Evolutionary conservation across 1,140 invertebrate genomes (phyloP), one percentile per base, ranked within the genome.

Genomic region (Eueides isabella): DNA sequence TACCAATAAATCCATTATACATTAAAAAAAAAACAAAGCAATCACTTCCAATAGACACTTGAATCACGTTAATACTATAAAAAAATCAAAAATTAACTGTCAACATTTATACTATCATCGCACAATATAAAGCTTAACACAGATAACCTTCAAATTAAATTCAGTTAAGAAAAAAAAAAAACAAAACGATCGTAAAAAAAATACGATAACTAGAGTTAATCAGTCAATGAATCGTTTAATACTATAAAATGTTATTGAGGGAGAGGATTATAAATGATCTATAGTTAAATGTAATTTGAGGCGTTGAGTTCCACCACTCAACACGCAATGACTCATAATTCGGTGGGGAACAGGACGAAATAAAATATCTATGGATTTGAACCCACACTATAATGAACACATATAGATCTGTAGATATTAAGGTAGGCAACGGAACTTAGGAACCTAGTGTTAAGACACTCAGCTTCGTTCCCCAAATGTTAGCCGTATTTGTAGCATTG

Each of bases 151-250:
- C 48, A 55, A 23, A 26, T 55, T 26, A 26, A 55, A 23, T 23
- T 26, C 11, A 55, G 19, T 55, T 55, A 26, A 55, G 26, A 55
- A 55, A 19, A 55, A 55, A 55, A 26, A 26, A 55, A 55, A 55
- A 55, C 48, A 55, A 55, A 55, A 26, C 48, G 26, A 23, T 55
- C 48, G 5, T 55, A 55, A 55, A 55, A 44, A 44, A 55, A 55
- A 55, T 12, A 2, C 12, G 48, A 55, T 55, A 55, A 55, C 48
- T 55, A 19, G 7, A 23, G 19, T 55, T 55, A 55, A 55, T 55
- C 48, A 55, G 48, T 55, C 48, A 55, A 23, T 44, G 41, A 7
- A 23, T 26, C n/a, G 11, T 23, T 55, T 26, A 55, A 55, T 26
- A 55, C 19, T 55, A 26, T 26, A 23, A 55, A 55, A 55, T 55